Base-by-base conservation (phyloP, 2,797 vertebrate genomes). In the Limosa lapponica region DNA sequence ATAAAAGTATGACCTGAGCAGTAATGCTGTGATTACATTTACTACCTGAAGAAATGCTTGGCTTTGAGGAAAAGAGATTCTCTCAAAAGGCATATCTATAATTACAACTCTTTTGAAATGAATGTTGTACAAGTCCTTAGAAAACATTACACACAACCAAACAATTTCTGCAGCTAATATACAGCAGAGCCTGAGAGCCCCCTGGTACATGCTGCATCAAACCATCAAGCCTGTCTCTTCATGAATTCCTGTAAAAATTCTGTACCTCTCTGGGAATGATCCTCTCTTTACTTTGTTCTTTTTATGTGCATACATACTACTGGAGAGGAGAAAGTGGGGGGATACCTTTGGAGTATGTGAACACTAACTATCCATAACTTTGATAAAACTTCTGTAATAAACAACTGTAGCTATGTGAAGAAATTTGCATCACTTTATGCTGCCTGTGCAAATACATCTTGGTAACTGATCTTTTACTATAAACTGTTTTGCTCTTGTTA, bases 51-150 rank as follows among this genome's bases (percentile, higher is more conserved):
- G 25, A 88, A 90, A 72, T 5, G 30, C 51, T 78, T 61, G 46
- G 64, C 71, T 89, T 89, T 90, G 55, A 95, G 70, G 58, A 82
- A 92, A 22, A 91, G 39, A 75, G 55, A 77, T 34, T 75, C 51
- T 84, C 92, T 96, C 80, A 64, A 52, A 94, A 94, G 89, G 59
- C 28, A 30, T 12, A 58, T 48, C 57, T 87, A 12, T 88, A 88
- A 94, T 92, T 90, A 95, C 81, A 85, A 16, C 24, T 74, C 39
- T 34, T 89, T 93, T 91, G 84, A 95, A 95, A 96, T 57, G 16
- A 65, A 61, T 54, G n/a, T 39, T 85, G 73, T 65, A 77, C 28
- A 77, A 71, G 49, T 74, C 74, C 74, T 91, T 27, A 71, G 71
- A 87, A 95, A 91, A 86, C 6, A 2, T 67, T 77, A 74, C 46